These are phyloP conservation scores for Drosophila antonietae DNA, from an alignment of 2,888 invertebrate species.

Conservation along the genomic window DNA sequence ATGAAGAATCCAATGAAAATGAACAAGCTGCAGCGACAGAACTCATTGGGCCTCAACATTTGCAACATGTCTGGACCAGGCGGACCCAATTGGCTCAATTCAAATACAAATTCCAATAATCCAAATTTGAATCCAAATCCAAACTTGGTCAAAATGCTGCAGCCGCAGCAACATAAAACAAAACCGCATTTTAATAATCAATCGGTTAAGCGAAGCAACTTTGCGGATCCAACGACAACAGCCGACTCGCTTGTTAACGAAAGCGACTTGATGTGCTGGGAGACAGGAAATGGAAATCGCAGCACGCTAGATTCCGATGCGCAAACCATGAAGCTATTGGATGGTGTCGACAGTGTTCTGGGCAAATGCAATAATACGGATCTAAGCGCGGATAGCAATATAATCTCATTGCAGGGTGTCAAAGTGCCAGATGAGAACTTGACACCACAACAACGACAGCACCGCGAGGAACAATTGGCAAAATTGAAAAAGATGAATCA, in stretches of 20 bases:
- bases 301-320: slow-evolving; percentile 65
- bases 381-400: slow-evolving; percentile 81
- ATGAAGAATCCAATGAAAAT: slow-evolving; percentile 96
- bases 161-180: slow-evolving; percentile 46
- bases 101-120: slow-evolving; percentile 30
- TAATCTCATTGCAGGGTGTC: slow-evolving; percentile 89
- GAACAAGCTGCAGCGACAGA: slow-evolving; percentile 93
- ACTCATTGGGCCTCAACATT: slow-evolving; percentile 80
- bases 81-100: slow-evolving; percentile 24
- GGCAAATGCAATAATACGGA: slow-evolving; percentile 49
- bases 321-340: slow-evolving; percentile 63
- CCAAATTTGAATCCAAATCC: slow-evolving; percentile 29
- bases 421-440: slow-evolving; percentile 98
- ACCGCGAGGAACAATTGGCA: slow-evolving; percentile 96
- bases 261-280: slow-evolving; percentile 86
- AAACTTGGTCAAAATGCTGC: slow-evolving; percentile 43
- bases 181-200: slow-evolving; percentile 42
- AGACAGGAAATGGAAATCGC: slow-evolving; percentile 85
- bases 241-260: slow-evolving; percentile 77
- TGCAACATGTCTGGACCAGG: slow-evolving; percentile 44
- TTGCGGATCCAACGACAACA: slow-evolving; percentile 37
- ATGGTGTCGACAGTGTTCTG: slow-evolving; percentile 55
- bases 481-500: slow-evolving; percentile 96
- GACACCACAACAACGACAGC: slow-evolving; percentile 97
- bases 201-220: slow-evolving; percentile 50